Evolutionary conservation across 1,140 invertebrate species (phyloP).

Genomic region (Halotydeus destructor): DNA sequence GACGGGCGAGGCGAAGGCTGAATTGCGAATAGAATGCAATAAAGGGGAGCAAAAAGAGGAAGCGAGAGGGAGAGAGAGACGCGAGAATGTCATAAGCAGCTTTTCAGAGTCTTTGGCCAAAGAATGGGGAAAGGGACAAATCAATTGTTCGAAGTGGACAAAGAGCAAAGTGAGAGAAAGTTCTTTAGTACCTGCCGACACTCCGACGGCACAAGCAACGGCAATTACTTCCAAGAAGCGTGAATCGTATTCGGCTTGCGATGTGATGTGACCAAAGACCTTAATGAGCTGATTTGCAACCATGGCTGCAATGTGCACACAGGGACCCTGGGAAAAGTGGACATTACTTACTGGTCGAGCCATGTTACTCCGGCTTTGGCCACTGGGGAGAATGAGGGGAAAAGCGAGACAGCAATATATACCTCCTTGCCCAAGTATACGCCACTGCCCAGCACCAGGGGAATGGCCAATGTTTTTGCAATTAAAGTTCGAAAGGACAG

Average conservation of each 20-base stretch:
- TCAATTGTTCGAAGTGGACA: not conserved
- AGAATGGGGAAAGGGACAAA: not conserved
- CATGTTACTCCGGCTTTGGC: too few species aligned
- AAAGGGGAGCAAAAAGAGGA: not conserved
- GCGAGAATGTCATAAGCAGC: not conserved
- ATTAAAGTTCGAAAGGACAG: slow-evolving; percentile 80
- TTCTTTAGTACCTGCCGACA: too few species aligned
- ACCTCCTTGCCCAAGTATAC: slow-evolving; percentile 87
- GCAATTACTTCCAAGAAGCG: slow-evolving; percentile 81
- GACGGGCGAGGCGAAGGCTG: slow-evolving; percentile 4
- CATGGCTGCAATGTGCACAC: slow-evolving; percentile 74
- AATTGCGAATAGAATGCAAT: not conserved
- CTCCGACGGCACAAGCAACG: slow-evolving; percentile 72
- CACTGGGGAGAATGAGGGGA: too few species aligned
- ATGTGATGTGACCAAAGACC: slow-evolving; percentile 39
- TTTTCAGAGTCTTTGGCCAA: not conserved
- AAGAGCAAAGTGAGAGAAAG: slow-evolving; percentile 3
- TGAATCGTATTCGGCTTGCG: slow-evolving; percentile 51
- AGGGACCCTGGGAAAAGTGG: slow-evolving; percentile 19
- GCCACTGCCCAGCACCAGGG: slow-evolving; percentile 81
- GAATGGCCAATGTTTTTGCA: slow-evolving; percentile 70
- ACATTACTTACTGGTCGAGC: not conserved
- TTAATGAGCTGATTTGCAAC: slow-evolving; percentile 81
- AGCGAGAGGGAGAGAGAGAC: not conserved
- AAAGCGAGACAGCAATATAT: not conserved